These are phyloP conservation scores for Heliconius congener DNA, from an alignment of 1,140 invertebrate species.

Conservation along the genomic window DNA sequence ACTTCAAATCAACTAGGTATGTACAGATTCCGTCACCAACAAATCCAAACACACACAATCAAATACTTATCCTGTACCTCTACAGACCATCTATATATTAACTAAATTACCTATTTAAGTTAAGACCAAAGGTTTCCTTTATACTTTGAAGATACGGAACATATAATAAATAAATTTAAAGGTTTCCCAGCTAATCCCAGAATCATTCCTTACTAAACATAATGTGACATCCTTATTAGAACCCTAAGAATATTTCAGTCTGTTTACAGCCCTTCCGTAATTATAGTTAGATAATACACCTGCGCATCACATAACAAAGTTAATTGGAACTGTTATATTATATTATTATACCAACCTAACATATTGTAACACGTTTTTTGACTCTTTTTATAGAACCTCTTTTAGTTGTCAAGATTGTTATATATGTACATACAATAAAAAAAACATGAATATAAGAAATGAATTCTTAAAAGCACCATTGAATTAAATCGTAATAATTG, in stretches of 20 bases:
- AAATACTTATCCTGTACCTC: background rate
- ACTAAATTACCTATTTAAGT: too few relatives aligned
- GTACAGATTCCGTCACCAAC: background rate
- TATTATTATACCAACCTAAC: background rate
- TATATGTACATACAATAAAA: background rate
- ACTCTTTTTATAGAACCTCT: background rate
- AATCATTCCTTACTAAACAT: background rate
- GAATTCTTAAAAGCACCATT: slow-evolving; percentile 36
- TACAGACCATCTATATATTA: too few relatives aligned
- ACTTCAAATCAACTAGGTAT: background rate
- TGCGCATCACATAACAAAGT: slow-evolving; percentile 29
- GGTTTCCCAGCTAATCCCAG: background rate
- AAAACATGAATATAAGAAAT: slow-evolving; percentile 16
- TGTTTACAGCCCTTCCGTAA: slow-evolving; percentile 17
- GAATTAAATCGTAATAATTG: slow-evolving; percentile 49
- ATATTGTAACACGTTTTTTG: background rate
- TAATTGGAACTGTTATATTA: slow-evolving; percentile 1
- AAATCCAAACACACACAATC: background rate
- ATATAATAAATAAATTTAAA: background rate
- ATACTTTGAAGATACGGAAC: background rate
- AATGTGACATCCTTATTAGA: background rate
- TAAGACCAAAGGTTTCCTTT: background rate
- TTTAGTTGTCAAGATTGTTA: background rate
- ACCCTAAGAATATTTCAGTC: slow-evolving; percentile 20
- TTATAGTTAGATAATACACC: slow-evolving; percentile 27